Evolutionary conservation across 2,888 invertebrate species (phyloP), one percentile per base, ranked within the genome.

Genomic region (Orgyia antiqua): DNA sequence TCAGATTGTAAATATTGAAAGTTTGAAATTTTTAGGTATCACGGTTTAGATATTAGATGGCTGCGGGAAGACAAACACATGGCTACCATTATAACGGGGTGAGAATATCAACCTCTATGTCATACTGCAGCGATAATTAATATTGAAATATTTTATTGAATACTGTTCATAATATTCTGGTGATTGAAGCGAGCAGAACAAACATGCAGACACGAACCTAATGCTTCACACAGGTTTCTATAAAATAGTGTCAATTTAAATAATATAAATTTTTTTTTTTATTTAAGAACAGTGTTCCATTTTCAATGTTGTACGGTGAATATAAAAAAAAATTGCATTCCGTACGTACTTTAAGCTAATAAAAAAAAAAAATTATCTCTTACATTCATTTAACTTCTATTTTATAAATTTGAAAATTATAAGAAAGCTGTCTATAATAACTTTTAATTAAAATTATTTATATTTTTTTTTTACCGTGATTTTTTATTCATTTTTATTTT

Each of bases 21-120:
- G 31, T 32, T 36, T 36, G 31, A 36, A 26, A 36, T 36, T 36
- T 36, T 32, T 36, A 36, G 36, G 36, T 36, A 24, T 32, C 36
- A 36, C 36, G 31, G 31, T 36, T 36, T 36, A 36, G 36, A 36
- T 36, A 23, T 36, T 36, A 36, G 36, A 36, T 13, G 31, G 29
- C 29, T 29, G 29, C 31, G 29, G 31, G 36, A 25, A 32, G 36
- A 32, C 29, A 12, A 29, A 23, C 29, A 23, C 8, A 26, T 13
- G 28, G 17, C 29, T 28, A 23, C 36, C 31, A 18, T 25, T 25
- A 36, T 26, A n/a, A 36, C 18, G 25, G 36, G 36, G 36, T 36
- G 36, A 36, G 36, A 36, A 25, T 15, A 15, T 31, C 15, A 25
- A 26, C 20, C 23, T 17, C 21, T 18, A 12, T 36, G 24, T 31